Percentiles rank a stretch among this genome's conserved stretches.
phyloP scores from a whole-genome alignment of 2,888 invertebrate species.

The Mesorhabditis spiculigera region DNA sequence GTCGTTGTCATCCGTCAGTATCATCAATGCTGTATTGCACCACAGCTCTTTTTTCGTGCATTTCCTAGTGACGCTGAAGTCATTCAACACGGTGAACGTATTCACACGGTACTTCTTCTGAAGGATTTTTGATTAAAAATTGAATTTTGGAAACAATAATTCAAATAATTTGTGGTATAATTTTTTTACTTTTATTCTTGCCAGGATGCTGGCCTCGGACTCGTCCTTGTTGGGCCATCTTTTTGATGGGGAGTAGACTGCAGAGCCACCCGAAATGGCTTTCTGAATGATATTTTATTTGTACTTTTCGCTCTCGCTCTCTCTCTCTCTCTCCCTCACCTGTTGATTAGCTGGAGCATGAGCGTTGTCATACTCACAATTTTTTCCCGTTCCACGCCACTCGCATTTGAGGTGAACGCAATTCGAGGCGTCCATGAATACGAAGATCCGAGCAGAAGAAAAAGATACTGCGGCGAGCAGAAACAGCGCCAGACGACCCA shows the following conservation, averaged over 20 bases:
- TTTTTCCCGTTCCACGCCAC: slow-evolving; percentile 15
- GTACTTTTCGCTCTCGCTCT: not conserved
- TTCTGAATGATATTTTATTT: too few relatives aligned
- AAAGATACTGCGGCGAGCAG: not conserved
- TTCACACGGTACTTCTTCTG: too few relatives aligned
- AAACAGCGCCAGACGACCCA: too few relatives aligned
- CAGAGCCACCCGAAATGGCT: not conserved
- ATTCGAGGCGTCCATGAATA: not conserved
- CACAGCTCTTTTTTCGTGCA: too few relatives aligned
- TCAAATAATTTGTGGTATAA: too few relatives aligned
- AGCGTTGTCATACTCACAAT: slow-evolving; percentile 6
- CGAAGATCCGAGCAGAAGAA: slow-evolving; percentile 7
- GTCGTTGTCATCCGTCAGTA: too few relatives aligned
- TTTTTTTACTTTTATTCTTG: not conserved
- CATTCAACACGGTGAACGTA: too few relatives aligned
- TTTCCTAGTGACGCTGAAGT: too few relatives aligned
- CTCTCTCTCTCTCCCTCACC: not conserved
- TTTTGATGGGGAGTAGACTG: not conserved
- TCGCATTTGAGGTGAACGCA: slow-evolving; percentile 15
- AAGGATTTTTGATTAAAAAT: too few relatives aligned
- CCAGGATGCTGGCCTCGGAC: not conserved
- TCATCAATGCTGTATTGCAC: too few relatives aligned
- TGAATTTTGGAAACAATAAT: too few relatives aligned
- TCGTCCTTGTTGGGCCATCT: not conserved
- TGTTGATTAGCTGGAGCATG: not conserved